Evolutionary conservation across 2,797 vertebrate species (phyloP).

Genomic region (Gouania willdenowi): DNA sequence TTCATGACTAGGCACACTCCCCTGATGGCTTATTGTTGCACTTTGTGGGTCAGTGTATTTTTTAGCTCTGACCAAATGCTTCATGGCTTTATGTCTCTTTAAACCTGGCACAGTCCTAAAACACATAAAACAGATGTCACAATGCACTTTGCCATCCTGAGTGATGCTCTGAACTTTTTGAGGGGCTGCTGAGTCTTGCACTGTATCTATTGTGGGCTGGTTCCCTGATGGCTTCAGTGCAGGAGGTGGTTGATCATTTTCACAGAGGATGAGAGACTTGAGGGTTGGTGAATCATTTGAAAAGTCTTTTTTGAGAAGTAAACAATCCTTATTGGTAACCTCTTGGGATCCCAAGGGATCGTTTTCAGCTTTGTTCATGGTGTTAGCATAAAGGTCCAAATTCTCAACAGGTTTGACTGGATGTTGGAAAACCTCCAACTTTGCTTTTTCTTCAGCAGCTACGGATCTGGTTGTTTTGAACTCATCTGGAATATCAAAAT

Average conservation of each 20-base stretch:
- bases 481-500: conserved; percentile 38
- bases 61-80: conserved; percentile 76
- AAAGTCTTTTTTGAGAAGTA: conserved; percentile 37
- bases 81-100: conserved; percentile 92
- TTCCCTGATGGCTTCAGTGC: conserved; percentile 36
- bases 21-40: conserved; percentile 44
- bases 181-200: conserved; percentile 33
- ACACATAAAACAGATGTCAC: conserved; percentile 86
- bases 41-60: conserved; percentile 38
- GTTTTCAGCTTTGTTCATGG: conserved; percentile 45
- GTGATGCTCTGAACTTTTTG: conserved; percentile 57
- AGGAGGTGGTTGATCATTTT: conserved; percentile 43
- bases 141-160: conserved; percentile 73
- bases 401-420: conserved; percentile 41
- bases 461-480: conserved; percentile 26
- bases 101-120: conserved; percentile 89
- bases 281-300: conserved; percentile 55
- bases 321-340: conserved; percentile 29
- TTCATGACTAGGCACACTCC: conserved; percentile 54
- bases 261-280: conserved; percentile 48
- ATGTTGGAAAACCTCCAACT: conserved; percentile 47
- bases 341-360: conserved; percentile 35
- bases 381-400: conserved; percentile 41
- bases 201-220: conserved; percentile 39
- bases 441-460: conserved; percentile 24